Evolutionary conservation across 2,797 vertebrate genomes (phyloP).

Genomic region (Petrocephalus schoutedeni): DNA sequence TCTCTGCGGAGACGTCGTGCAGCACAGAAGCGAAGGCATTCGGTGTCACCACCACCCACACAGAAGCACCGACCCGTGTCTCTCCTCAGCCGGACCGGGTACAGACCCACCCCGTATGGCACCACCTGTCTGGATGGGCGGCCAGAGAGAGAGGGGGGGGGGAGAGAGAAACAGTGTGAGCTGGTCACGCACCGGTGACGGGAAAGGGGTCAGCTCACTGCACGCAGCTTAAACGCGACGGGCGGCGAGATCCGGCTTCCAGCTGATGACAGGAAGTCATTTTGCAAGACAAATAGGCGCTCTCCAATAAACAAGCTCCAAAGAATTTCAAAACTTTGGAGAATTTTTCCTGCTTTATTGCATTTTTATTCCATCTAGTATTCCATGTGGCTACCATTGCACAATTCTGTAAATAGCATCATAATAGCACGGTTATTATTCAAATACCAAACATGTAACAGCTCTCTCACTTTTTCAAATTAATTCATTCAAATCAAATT

Average conservation of each 20-base stretch:
- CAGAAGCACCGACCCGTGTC: constrained; percentile 38
- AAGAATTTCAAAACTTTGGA: not conserved
- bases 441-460: not conserved
- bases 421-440: not conserved
- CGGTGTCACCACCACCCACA: constrained; percentile 26
- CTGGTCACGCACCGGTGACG: not conserved
- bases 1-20: not conserved
- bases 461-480: not conserved
- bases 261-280: not conserved
- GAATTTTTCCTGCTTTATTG: not conserved
- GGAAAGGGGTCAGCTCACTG: not conserved
- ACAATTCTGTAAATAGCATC: not conserved
- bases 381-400: not conserved
- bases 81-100: constrained; percentile 37
- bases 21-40: constrained; percentile 40
- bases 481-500: not conserved
- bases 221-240: not conserved
- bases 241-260: not conserved
- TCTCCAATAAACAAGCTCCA: not conserved
- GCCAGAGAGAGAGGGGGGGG: not conserved
- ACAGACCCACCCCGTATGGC: constrained; percentile 44
- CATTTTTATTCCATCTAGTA: not conserved
- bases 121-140: constrained; percentile 38
- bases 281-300: not conserved
- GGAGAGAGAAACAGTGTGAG: not conserved